Evolutionary conservation across 2,797 vertebrate genomes (phyloP), one percentile per base, ranked within the genome.

Genomic region (Dipus sagitta): DNA sequence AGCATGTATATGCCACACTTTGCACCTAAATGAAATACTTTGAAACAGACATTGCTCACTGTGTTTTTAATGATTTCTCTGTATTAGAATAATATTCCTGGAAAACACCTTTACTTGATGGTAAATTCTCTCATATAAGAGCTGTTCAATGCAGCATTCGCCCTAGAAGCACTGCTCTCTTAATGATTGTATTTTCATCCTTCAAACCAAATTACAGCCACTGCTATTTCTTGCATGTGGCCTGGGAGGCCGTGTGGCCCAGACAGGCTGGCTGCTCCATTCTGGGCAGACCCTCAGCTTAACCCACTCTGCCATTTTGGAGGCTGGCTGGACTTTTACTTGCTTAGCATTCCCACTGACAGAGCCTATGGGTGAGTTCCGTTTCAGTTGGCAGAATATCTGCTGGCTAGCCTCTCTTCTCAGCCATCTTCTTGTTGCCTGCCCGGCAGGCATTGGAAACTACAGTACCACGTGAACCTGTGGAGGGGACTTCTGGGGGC

Each of bases 61-160:
- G 12, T 95, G 86, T 88, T 96, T 97, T 96, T 94, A 32, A 67
- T 62, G 58, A 93, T 90, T 24, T n/a, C 20, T 15, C 68, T 92
- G 34, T 88, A 54, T 90, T 20, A 87, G 93, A 95, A 96, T 42
- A 34, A n/a, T 85, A 78, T 34, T 75, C 80, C 79, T 78, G 86
- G 70, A 82, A 94, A 95, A 93, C 23, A 26, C 52, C 94, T 18
- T 85, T 1, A 5, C 88, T 34, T 90, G 34, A 32, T 86, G 80
- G 30, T 83, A 92, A 52, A 85, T 72, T 92, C 95, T 62, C 65
- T 84, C 86, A 86, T 95, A 89, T 92, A 96, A 88, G 90, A 95
- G 70, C 83, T 94, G 70, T 70, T 96, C 79, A 78, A 79, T 90
- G 77, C 47, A 83, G 34, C n/a, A 64, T 92, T 92, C 54, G n/a